Evolutionary conservation across 2,888 invertebrate species (phyloP), one percentile per base, ranked within the genome.

Genomic region (Adineta ricciae): DNA sequence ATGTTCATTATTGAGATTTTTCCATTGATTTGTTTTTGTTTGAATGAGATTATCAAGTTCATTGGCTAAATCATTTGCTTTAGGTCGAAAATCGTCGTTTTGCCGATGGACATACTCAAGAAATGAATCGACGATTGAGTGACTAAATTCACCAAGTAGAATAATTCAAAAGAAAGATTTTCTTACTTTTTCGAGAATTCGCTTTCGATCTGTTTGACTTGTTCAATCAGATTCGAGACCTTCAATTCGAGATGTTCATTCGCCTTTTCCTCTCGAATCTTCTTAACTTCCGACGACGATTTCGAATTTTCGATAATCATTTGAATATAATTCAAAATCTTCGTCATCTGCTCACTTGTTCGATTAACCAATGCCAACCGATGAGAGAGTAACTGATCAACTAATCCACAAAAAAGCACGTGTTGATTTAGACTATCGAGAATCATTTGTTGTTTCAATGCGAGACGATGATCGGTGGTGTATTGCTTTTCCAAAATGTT

Each of bases 341-440:
- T 64, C 27, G 27, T 64, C 64, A 64, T 64, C 32, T 64, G 64
- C 19, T 64, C 64, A 7, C 19, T 64, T 64, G 32, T 64, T 64
- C 32, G 64, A 32, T 64, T 19, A 32, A 64, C 32, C 7, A 64
- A 16, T 32, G 19, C 16, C 32, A 64, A 32, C 19, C 32, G 14
- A 64, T 64, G 64, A 32, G 27, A 14, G 32, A 64, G 64, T 64
- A 64, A 64, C 27, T 19, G 16, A 64, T 64, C 64, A 19, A 64
- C 19, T 32, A 64, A 64, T 27, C 32, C 32, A 36, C 19, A 27
- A 36, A 64, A 64, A 64, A 32, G 5, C 19, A 36, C 16, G 32
- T 64, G 64, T 64, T 64, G 64, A 64, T 64, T 64, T 9, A 64
- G 64, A 64, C 64, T 64, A 64, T 64, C 64, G 32, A 64, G 64